Base-by-base conservation (phyloP, 2,797 vertebrate species). In the Propithecus perrieri region DNA sequence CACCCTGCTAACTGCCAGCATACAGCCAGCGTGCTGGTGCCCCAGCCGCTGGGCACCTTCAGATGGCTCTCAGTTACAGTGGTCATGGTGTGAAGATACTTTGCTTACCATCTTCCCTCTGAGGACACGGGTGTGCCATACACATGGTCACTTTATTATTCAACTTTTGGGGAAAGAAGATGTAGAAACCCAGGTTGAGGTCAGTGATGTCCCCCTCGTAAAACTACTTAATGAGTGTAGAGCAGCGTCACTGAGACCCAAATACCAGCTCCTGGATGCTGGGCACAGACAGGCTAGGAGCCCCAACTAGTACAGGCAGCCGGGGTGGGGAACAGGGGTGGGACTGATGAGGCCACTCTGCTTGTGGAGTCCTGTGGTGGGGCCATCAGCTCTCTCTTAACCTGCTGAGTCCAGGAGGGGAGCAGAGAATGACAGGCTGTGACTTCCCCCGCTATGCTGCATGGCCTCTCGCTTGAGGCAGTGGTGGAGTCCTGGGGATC, bases 371-470 rank as follows among this genome's bases (percentile, higher is more conserved):
- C 65, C 14, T 18, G 1, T 18, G 3, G 1, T 41, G 48, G 69
- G n/a, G n/a, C 33, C 9, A 1, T 10, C 24, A 10, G 0, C 24
- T 26, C 0, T 0, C 24, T 41, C 50, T 53, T 24, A 63, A n/a
- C 81, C 90, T 63, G 20, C 43, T 17, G 57, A 48, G 28, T 46
- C 3, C n/a, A 35, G 43, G 61, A 85, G 30, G 61, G 46, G 59
- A 65, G 6, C 15, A 5, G 22, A 18, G 38, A n/a, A 63, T 14
- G 4, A 46, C 4, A 12, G n/a, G 30, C 61, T 6, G 0, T 35
- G 12, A 41, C 30, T 57, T 46, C 41, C 43, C 59, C 17, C 57
- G 41, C 38, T 80, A 12, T 63, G 46, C 38, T 83, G 59, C 0
- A 0, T 8, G 74, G 65, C 65, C 59, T 61, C 84, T 46, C 8